A percentile compares a stretch with the other conserved stretches of the same genome.
phyloP scores from a whole-genome alignment of 2,113 vertebrate species.

The Pan troglodytes region NHGRI_mPanTro3-v2.1_pri NC_072403.2:78819501-78820000 shows the following conservation, averaged over 20 bases:
- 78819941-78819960: background rate
- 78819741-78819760: background rate
- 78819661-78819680: background rate
- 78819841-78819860: background rate
- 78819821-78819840: background rate
- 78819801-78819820: background rate
- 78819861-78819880: background rate
- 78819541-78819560: background rate
- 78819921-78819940: background rate
- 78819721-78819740: background rate
- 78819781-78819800: background rate
- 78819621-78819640: background rate
- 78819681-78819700: background rate
- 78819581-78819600: background rate
- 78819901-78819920: background rate
- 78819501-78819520: background rate
- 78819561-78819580: background rate
- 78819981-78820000: background rate
- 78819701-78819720: background rate
- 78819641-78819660: background rate
- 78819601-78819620: background rate
- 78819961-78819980: background rate
- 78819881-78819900: background rate
- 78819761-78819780: background rate
- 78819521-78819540: background rate